phyloP scores from a whole-genome alignment of 1,140 invertebrate species.

The Babylonia areolata region DNA sequence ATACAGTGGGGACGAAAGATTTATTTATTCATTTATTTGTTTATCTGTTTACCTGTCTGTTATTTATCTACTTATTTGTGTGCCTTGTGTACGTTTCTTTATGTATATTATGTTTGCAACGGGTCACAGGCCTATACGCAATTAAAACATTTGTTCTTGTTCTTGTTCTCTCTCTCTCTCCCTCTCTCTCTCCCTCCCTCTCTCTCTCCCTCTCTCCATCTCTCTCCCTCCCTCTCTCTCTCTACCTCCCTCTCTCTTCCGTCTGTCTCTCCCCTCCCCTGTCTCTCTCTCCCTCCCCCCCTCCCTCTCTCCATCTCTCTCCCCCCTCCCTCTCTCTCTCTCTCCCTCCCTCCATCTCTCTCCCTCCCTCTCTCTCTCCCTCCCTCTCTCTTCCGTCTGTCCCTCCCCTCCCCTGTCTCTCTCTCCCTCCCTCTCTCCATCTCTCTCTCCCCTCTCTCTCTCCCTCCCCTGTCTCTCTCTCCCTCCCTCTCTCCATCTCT shows the following conservation, averaged over 20 bases:
- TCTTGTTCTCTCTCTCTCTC: neutral
- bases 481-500: neutral
- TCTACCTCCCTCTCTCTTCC: neutral
- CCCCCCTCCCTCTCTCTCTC: neutral
- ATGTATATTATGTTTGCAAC: too few relatives aligned
- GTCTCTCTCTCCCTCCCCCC: neutral
- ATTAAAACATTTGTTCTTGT: too few relatives aligned
- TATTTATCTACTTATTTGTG: too few relatives aligned
- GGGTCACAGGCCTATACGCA: too few relatives aligned
- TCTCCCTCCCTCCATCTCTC: neutral
- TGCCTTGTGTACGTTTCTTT: too few relatives aligned
- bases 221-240: neutral
- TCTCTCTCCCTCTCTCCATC: neutral
- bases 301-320: neutral
- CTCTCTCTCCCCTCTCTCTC: neutral
- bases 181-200: neutral
- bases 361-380: neutral
- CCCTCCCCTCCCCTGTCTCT: neutral
- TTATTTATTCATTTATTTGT: too few relatives aligned
- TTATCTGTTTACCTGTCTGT: too few relatives aligned
- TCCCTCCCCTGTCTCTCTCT: neutral
- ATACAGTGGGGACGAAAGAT: too few relatives aligned
- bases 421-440: too few relatives aligned
- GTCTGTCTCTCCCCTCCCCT: neutral
- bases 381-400: neutral